Evolutionary conservation across 2,113 vertebrate genomes (phyloP), one percentile per base, ranked within the genome.

Genomic region (Elgaria multicarinata): DNA sequence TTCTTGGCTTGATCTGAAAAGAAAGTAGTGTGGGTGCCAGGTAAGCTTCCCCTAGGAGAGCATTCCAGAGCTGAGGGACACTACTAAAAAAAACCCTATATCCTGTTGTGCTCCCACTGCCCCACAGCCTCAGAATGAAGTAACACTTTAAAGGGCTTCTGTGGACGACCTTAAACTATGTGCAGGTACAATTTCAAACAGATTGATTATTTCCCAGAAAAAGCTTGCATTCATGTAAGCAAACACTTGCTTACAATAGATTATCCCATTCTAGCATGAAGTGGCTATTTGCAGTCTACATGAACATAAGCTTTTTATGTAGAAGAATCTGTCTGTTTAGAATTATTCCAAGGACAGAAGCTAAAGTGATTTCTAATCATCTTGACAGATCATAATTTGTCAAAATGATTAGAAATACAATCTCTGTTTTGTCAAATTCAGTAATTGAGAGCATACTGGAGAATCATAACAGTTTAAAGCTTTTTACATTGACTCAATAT

Each of bases 401-500:
- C 50, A 81, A n/a, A 55, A 91, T 39, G 67, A 87, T 92, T 31
- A 72, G 84, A 93, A 92, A 74, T 16, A 78, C 53, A 93, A 3
- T 77, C 53, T 86, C 83, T 78, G 86, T 64, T 67, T 28, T 89
- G 92, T 93, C 83, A 90, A 91, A 93, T 10, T 87, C 87, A 87
- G 66, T 92, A 92, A 85, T 26, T 78, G 88, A 86, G 31, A 81
- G 58, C 62, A 86, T 83, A 42, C n/a, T 74, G 71, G n/a, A 74
- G n/a, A 36, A 85, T 88, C 88, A 91, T 93, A 86, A 90, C 76
- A 71, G 90, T 26, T 89, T 85, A 92, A 94, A 91, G n/a, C 6
- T 92, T 86, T 90, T 93, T 92, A 91, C 74, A 92, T 91, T 93
- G 81, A 91, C 36, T 89, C 83, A 86, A 6, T 92, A 93, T 93